Evolutionary conservation across 1,140 invertebrate genomes (phyloP).

Genomic region (Tachypleus tridentatus): DNA sequence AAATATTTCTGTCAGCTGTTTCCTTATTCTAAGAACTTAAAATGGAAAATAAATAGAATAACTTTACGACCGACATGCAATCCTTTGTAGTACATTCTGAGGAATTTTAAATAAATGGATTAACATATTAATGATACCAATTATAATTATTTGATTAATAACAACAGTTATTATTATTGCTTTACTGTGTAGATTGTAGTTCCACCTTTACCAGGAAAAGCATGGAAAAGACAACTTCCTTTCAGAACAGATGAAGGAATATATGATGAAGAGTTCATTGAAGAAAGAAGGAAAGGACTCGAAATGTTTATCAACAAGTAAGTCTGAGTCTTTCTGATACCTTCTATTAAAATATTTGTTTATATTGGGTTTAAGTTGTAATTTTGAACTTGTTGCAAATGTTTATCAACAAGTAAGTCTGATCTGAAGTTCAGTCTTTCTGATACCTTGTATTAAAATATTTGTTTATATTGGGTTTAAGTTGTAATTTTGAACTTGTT

Average conservation of each 20-base stretch:
- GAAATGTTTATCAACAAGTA: slow-evolving; percentile 98
- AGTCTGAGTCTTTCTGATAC: slow-evolving; percentile 27
- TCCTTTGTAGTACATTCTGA: not conserved
- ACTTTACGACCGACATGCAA: not conserved
- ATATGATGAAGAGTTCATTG: slow-evolving; percentile 99
- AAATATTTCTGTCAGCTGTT: no score
- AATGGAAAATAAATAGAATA: not conserved
- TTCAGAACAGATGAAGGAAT: slow-evolving; percentile 98
- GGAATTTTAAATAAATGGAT: not conserved
- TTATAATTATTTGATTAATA: not conserved
- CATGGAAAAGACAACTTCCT: slow-evolving; percentile 94
- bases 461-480: not conserved
- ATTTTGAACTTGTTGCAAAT: slow-evolving; percentile 26
- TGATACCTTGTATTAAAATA: not conserved
- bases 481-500: slow-evolving; percentile 3
- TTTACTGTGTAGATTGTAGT: slow-evolving; percentile 67
- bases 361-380: not conserved
- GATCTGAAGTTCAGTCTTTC: no score
- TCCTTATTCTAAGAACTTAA: no score
- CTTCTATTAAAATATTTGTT: no score
- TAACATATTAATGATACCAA: not conserved
- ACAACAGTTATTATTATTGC: not conserved
- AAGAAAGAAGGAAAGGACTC: slow-evolving; percentile 92
- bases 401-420: slow-evolving; percentile 91
- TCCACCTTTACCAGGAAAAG: slow-evolving; percentile 92